Evolutionary conservation across 1,140 invertebrate genomes (phyloP).

Genomic region (Bicyclus anynana): DNA sequence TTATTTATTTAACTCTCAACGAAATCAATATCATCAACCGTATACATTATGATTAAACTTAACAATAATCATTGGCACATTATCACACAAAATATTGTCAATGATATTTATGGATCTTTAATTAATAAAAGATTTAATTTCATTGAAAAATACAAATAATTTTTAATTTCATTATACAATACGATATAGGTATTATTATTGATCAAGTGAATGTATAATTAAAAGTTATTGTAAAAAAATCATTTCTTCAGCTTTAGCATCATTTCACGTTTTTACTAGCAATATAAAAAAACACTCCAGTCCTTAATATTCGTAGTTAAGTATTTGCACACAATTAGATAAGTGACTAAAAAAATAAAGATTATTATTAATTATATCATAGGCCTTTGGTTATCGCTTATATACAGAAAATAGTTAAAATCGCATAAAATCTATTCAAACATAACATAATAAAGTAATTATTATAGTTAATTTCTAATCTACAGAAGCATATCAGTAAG

Average conservation of each 20-base stretch:
- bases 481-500: not conserved
- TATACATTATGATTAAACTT: slow-evolving; percentile 12
- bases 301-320: too few species aligned
- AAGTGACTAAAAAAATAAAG: too few species aligned
- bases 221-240: too few species aligned
- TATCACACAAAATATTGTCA: slow-evolving; percentile 73
- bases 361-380: slow-evolving; percentile 3
- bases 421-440: not conserved
- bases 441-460: not conserved
- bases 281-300: too few species aligned
- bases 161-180: not conserved
- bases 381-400: slow-evolving; percentile 10
- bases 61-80: slow-evolving; percentile 70
- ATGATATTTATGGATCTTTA: slow-evolving; percentile 50
- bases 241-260: too few species aligned
- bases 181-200: not conserved
- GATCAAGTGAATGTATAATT: too few species aligned
- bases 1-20: slow-evolving; percentile 16
- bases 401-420: not conserved
- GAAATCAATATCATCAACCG: too few species aligned
- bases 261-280: too few species aligned
- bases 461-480: too few species aligned
- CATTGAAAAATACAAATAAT: not conserved
- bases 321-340: too few species aligned
- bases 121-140: not conserved